Conservation (phyloP, 2,113 vertebrate species). For the Clarias macrocephalus region DNA sequence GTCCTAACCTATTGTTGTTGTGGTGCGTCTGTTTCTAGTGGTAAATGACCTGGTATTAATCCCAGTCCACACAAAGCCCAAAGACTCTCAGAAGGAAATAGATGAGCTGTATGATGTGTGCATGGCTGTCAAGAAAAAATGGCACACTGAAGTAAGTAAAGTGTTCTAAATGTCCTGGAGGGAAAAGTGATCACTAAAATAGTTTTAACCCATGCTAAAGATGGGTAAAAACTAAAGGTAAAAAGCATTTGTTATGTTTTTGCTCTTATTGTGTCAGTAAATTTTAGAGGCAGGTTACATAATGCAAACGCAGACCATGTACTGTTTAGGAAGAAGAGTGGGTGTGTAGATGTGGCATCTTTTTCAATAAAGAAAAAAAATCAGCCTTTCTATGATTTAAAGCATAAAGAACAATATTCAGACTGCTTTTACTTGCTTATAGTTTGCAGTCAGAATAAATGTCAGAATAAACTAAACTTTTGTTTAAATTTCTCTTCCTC, state of each 20-base stretch:
- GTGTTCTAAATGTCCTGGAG: not conserved
- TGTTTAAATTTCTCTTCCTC: not conserved
- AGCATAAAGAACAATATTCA: not conserved
- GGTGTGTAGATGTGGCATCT: not conserved
- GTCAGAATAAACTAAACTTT: not conserved
- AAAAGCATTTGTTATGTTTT: not conserved
- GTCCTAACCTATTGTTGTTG: slow-evolving; percentile 43
- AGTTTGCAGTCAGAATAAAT: not conserved
- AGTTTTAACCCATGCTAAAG: slow-evolving; percentile 28
- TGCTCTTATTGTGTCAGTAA: not conserved
- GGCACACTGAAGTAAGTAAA: slow-evolving; percentile 70
- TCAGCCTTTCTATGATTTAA: not conserved
- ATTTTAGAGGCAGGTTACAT: not conserved
- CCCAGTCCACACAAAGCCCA: slow-evolving; percentile 77
- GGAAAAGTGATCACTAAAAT: not conserved
- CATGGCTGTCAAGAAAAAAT: slow-evolving; percentile 61
- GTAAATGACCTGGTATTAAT: slow-evolving; percentile 75
- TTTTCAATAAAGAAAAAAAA: not conserved
- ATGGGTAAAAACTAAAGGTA: not conserved
- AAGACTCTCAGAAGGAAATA: slow-evolving; percentile 70
- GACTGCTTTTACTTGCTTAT: not conserved
- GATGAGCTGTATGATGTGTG: slow-evolving; percentile 74
- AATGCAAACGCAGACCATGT: not conserved
- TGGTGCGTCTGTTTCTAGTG: slow-evolving; percentile 50
- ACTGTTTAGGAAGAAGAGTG: not conserved